phyloP scores from a whole-genome alignment of 2,888 invertebrate species.

The Caenorhabditis plicata region DNA sequence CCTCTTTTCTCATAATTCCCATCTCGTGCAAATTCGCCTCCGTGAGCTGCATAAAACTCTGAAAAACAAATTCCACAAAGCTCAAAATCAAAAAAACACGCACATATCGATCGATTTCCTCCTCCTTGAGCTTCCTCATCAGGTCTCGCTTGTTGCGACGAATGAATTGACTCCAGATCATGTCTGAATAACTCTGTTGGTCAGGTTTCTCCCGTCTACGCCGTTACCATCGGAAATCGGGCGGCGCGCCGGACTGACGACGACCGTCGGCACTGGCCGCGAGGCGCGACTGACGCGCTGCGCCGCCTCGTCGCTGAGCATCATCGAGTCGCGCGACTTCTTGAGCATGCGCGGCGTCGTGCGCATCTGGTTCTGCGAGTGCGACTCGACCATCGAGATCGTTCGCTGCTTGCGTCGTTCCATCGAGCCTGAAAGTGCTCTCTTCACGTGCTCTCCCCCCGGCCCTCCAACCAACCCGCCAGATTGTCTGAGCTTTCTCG shows the following conservation, averaged over 20 bases:
- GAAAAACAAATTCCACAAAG: not conserved
- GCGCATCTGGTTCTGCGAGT: constrained; percentile 32
- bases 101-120: constrained; percentile 28
- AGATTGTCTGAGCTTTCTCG: constrained; percentile 9
- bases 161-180: constrained; percentile 16
- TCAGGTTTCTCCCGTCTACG: not conserved
- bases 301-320: no score
- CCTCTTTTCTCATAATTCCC: constrained; percentile 8
- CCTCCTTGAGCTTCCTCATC: constrained; percentile 13
- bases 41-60: constrained; percentile 18
- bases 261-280: constrained; percentile 18
- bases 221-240: not conserved
- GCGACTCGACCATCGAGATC: constrained; percentile 12
- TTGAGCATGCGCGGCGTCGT: constrained; percentile 43
- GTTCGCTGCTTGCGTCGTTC: constrained; percentile 9
- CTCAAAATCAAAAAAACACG: not conserved
- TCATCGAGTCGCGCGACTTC: constrained; percentile 28
- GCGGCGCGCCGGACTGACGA: not conserved
- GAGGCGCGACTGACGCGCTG: constrained; percentile 8
- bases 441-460: no score
- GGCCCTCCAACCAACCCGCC: no score
- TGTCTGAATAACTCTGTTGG: constrained; percentile 7
- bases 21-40: constrained; percentile 9
- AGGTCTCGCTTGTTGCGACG: constrained; percentile 3
- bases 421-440: no score